Conservation (phyloP, 1,140 invertebrate genomes). For the Rhyacophila brunnea region DNA sequence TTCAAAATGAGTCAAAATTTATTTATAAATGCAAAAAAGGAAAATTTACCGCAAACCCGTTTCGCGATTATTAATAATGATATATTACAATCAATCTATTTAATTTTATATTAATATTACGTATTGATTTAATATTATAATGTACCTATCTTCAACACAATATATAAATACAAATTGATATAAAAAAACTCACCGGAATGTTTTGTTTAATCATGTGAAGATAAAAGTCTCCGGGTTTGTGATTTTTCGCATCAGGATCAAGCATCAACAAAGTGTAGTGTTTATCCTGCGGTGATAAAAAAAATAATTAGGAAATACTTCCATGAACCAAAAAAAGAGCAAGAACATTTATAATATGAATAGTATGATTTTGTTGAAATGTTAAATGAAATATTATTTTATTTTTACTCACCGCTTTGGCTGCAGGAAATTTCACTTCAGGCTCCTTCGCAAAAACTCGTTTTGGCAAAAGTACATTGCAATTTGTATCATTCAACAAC, state of each 20-base stretch:
- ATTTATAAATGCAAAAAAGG: too few relatives aligned
- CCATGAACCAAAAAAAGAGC: too few relatives aligned
- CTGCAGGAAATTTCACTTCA: constrained; percentile 42
- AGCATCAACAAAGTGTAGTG: constrained; percentile 25
- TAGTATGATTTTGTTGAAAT: background rate
- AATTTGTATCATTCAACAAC: constrained; percentile 49
- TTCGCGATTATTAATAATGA: too few relatives aligned
- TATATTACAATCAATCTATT: too few relatives aligned
- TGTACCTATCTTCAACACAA: too few relatives aligned
- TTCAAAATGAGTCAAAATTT: too few relatives aligned
- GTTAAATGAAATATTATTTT: constrained; percentile 3
- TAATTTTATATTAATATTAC: too few relatives aligned
- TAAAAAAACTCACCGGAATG: constrained; percentile 19
- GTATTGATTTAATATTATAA: too few relatives aligned
- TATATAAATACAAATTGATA: background rate
- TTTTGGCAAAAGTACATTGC: constrained; percentile 47
- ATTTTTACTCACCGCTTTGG: constrained; percentile 41
- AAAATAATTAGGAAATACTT: too few relatives aligned
- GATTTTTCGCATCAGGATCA: constrained; percentile 37
- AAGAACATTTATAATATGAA: too few relatives aligned
- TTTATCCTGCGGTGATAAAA: too few relatives aligned
- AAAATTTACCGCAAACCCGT: too few relatives aligned
- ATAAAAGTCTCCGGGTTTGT: constrained; percentile 30
- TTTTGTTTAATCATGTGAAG: constrained; percentile 39
- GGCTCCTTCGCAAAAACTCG: constrained; percentile 49